Evolutionary conservation across 23 tunicate species (phyloP), one percentile per base, ranked within the genome.

Genomic region (Botrylloides violaceus): DNA sequence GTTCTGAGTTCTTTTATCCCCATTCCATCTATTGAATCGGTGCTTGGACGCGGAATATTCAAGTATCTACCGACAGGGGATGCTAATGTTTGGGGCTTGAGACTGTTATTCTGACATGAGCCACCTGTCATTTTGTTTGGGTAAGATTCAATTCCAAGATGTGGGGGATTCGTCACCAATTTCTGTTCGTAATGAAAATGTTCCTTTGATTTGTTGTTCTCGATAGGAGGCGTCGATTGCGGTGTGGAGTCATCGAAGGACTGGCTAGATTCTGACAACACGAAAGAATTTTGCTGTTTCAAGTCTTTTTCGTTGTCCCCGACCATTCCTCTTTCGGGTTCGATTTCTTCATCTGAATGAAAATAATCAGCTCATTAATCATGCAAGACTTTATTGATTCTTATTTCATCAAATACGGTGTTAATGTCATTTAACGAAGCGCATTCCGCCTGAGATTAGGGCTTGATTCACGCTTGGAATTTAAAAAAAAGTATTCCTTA

Each of bases 271-370:
- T 15, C 53, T 15, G 53, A 7, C 15, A 43, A 15, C 9, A 15
- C 15, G 53, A 43, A 43, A 19, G 70, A 63, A 19, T 33, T 63
- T 33, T 27, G 32, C 29, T 63, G 35, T 9, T 9, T 39, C 7
- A 68, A 37, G 37, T 68, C 74, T 4, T 24, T 39, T 23, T 68
- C 57, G 58, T 37, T 36, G 28, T 68, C 74, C 4, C 74, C 74
- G 60, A 68, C 47, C 74, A 68, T 68, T 68, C 74, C 74, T 20
- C 49, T 27, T 68, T 68, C 74, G 6, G 74, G 74, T 22, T 68
- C 74, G 26, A 68, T n/a, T 39, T 68, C 58, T 37, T 68, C 74
- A 43, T 68, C 74, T 68, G 26, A 68, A 68, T n/a, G 33, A 0
- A 64, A 60, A 20, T 1, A 60, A 15, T 21, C 0, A 0, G 15